Evolutionary conservation across 2,113 vertebrate genomes (phyloP).

Genomic region (Ciconia boyciana): DNA sequence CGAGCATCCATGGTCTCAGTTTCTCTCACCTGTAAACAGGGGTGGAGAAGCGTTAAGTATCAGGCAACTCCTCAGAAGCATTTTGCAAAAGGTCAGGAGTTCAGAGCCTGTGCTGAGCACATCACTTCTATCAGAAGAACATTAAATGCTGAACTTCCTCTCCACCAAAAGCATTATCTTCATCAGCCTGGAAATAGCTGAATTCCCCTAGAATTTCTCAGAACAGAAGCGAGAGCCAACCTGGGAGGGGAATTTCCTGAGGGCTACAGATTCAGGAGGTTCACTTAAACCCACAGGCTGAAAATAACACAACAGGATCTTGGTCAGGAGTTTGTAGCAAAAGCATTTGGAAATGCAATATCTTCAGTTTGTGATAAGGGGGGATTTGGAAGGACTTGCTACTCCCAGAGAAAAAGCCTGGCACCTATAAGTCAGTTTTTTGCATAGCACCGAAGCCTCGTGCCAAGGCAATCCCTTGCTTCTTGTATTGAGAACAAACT

Average conservation of each 20-base stretch:
- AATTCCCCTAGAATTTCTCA: constrained; percentile 38
- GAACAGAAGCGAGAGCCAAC: not conserved
- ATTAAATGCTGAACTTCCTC: not conserved
- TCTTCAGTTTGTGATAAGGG: not conserved
- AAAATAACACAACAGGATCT: not conserved
- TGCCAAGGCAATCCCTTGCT: not conserved
- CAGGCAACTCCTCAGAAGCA: not conserved
- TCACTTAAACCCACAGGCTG: not conserved
- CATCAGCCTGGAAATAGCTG: not conserved
- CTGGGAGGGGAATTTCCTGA: constrained; percentile 30
- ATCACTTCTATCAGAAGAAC: not conserved
- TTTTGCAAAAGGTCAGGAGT: not conserved
- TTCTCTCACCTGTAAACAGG: constrained; percentile 69
- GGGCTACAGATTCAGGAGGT: not conserved
- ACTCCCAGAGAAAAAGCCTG: not conserved
- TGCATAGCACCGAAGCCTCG: not conserved
- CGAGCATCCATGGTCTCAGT: constrained; percentile 71
- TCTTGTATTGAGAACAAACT: not conserved
- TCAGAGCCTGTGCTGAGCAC: not conserved
- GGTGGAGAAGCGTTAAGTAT: not conserved
- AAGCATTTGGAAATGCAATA: not conserved
- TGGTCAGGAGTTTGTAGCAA: not conserved
- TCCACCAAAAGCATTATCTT: not conserved
- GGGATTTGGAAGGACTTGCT: not conserved
- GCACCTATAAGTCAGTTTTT: not conserved